These are phyloP conservation scores for Philaenus spumarius DNA, from an alignment of 1,140 invertebrate genomes.

Conservation along the genomic window DNA sequence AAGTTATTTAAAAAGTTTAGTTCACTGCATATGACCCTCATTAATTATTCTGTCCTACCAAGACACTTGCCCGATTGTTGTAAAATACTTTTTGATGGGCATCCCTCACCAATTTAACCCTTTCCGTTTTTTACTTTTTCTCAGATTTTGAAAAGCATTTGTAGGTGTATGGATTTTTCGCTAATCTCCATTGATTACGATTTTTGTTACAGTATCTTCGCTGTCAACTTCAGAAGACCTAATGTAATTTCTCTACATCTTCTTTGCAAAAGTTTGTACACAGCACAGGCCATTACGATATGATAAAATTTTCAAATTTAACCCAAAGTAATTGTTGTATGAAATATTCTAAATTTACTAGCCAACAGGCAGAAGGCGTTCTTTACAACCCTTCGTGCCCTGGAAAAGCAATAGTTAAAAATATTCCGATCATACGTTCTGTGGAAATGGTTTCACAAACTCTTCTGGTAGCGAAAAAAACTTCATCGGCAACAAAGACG, in stretches of 20 bases:
- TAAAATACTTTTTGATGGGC: neutral
- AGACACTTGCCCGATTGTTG: constrained; percentile 6
- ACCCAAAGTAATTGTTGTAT: constrained; percentile 32
- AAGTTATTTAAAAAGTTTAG: neutral
- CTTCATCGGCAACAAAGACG: constrained; percentile 41
- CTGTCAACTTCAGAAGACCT: neutral
- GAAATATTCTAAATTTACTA: constrained; percentile 39
- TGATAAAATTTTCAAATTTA: constrained; percentile 25
- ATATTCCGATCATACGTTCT: constrained; percentile 30
- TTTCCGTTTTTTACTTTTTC: constrained; percentile 5
- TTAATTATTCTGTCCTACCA: constrained; percentile 2
- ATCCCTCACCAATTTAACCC: neutral
- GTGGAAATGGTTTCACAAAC: constrained; percentile 42
- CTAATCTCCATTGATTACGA: neutral
- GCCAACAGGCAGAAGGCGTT: constrained; percentile 44
- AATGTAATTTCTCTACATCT: neutral
- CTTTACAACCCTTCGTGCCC: constrained; percentile 41
- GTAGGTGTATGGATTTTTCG: neutral
- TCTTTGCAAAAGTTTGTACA: constrained; percentile 21
- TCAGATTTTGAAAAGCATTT: constrained; percentile 20
- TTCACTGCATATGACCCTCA: neutral
- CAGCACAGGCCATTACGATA: constrained; percentile 20
- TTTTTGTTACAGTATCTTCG: constrained; percentile 4
- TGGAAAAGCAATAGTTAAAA: constrained; percentile 38
- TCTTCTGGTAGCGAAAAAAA: constrained; percentile 34